Conservation (phyloP, 2,113 vertebrate genomes). For the Erythrocercus mccallii region DNA sequence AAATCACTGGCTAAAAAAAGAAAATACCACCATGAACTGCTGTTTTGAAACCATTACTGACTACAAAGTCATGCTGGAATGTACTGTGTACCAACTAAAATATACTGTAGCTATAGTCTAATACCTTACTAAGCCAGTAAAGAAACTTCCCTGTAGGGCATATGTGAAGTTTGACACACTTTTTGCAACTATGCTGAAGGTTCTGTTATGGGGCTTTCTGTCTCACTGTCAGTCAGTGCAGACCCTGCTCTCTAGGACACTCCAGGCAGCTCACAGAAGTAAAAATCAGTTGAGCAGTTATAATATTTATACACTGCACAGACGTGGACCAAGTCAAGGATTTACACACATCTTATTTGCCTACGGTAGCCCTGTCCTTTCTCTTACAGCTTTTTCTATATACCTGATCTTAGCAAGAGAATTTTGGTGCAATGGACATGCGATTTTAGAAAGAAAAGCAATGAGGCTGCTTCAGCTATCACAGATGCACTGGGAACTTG, state of each 20-base stretch:
- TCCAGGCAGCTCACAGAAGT: slow-evolving; percentile 47
- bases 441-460: not conserved
- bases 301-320: not conserved
- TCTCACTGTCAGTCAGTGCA: not conserved
- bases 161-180: not conserved
- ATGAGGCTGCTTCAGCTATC: not conserved
- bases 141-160: not conserved
- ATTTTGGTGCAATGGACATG: not conserved
- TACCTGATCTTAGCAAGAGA: not conserved
- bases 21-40: not conserved
- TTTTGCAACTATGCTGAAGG: not conserved
- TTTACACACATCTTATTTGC: not conserved
- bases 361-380: not conserved
- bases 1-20: not conserved
- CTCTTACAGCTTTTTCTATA: not conserved
- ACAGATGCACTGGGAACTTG: not conserved
- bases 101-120: not conserved
- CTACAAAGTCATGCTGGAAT: not conserved
- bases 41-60: not conserved
- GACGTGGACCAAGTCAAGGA: not conserved
- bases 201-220: not conserved
- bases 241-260: not conserved
- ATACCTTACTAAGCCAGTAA: not conserved
- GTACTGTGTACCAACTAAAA: not conserved
- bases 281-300: slow-evolving; percentile 8